These are phyloP conservation scores for Atrichornis clamosus DNA, from an alignment of 2,113 vertebrate species.

Conservation along the genomic window DNA sequence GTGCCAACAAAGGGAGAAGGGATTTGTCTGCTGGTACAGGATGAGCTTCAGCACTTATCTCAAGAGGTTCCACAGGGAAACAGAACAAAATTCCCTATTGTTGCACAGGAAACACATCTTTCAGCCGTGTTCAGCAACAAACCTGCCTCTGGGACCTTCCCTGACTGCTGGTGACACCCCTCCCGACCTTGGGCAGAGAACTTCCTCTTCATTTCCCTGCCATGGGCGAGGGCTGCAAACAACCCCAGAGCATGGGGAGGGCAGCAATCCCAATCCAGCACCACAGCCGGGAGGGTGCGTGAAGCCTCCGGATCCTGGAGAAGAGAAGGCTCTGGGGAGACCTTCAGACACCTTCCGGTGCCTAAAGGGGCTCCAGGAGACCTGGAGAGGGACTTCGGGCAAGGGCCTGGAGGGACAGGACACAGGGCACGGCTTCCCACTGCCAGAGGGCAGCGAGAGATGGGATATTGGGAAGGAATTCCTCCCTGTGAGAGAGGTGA, in stretches of 20 bases:
- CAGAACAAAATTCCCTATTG: not conserved
- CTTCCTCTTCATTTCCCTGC: not conserved
- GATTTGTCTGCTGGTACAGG: not conserved
- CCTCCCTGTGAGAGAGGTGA: accelerated
- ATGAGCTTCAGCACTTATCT: not conserved
- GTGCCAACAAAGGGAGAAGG: not conserved
- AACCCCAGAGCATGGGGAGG: not conserved
- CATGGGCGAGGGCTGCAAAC: accelerated
- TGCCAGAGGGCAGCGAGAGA: accelerated
- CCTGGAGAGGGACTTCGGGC: not conserved
- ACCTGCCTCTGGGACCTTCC: not conserved
- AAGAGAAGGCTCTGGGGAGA: not conserved
- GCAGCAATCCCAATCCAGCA: accelerated
- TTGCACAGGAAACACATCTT: constrained; percentile 21
- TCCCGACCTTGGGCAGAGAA: not conserved
- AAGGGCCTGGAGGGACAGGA: not conserved
- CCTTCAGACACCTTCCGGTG: not conserved
- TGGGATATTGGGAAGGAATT: not conserved
- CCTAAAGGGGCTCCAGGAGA: not conserved
- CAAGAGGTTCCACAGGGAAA: constrained; percentile 24
- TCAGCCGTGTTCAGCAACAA: not conserved
- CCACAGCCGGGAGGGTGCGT: accelerated
- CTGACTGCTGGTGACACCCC: not conserved
- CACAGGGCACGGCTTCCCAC: not conserved
- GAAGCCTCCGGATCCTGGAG: not conserved